phyloP scores from a whole-genome alignment of 2,888 invertebrate species.

The Cryptus viduatorius region DNA sequence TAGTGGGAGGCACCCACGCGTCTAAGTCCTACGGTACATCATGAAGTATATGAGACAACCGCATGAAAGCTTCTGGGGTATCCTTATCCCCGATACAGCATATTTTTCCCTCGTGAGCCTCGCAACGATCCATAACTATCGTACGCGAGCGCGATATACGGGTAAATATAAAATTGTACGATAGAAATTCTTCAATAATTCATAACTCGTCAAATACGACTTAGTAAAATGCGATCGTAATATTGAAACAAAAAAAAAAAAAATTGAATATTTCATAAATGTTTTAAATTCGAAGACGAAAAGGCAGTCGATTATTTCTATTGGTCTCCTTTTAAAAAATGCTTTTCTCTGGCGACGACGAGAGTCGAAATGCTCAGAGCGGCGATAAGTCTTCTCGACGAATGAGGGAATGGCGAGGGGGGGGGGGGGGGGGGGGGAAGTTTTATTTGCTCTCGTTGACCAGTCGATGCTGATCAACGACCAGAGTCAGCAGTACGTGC shows the following conservation, averaged over 20 bases:
- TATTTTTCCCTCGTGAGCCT: slow-evolving; percentile 27
- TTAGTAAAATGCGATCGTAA: not conserved
- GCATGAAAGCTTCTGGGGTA: slow-evolving; percentile 33
- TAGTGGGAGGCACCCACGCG: slow-evolving; percentile 38
- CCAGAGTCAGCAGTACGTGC: slow-evolving; percentile 66
- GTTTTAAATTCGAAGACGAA: not conserved
- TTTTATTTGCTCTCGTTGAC: slow-evolving; percentile 64
- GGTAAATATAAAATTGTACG: not conserved
- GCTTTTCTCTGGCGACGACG: slow-evolving; percentile 48
- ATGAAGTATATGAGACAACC: slow-evolving; percentile 37
- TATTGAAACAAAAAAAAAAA: not conserved
- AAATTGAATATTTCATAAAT: not conserved
- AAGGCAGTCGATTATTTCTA: not conserved
- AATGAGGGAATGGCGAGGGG: slow-evolving; percentile 38
- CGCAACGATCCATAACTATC: not conserved
- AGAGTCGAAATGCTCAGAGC: slow-evolving; percentile 33
- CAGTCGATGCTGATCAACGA: slow-evolving; percentile 67
- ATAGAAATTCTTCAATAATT: slow-evolving; percentile 9
- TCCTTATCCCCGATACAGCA: slow-evolving; percentile 36
- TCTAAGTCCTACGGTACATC: slow-evolving; percentile 58
- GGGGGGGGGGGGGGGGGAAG: too few relatives aligned
- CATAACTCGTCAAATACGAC: slow-evolving; percentile 2
- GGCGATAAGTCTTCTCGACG: slow-evolving; percentile 34
- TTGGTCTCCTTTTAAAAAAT: slow-evolving; percentile 8
- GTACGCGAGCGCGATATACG: slow-evolving; percentile 9